Percentiles rank a stretch among this genome's conserved stretches.
phyloP scores from a whole-genome alignment of 2,797 vertebrate species.

The Ceryle rudis region DNA sequence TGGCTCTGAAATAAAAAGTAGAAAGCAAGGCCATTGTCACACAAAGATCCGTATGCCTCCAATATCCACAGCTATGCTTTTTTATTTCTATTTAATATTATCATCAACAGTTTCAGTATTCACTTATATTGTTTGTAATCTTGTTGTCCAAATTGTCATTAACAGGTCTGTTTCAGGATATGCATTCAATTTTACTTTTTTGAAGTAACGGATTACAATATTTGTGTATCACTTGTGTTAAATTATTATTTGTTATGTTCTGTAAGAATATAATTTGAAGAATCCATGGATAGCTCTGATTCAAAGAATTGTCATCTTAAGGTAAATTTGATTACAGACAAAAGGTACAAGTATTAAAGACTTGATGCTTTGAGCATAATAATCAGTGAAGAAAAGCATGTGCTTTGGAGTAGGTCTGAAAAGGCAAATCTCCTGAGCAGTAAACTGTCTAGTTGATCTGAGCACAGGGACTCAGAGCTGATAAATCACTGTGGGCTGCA shows the following conservation, averaged over 20 bases:
- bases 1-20: not conserved
- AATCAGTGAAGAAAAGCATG: not conserved
- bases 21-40: not conserved
- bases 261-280: not conserved
- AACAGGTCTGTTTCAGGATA: not conserved
- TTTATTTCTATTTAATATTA: not conserved
- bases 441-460: not conserved
- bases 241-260: not conserved
- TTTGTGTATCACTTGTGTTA: not conserved
- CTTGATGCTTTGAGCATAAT: not conserved
- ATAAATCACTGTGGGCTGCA: not conserved
- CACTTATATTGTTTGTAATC: not conserved
- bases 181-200: not conserved
- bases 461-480: not conserved
- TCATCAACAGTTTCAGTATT: not conserved
- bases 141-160: not conserved
- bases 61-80: not conserved
- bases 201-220: not conserved
- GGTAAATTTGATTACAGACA: not conserved
- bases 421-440: not conserved
- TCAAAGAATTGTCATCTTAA: not conserved
- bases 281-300: not conserved
- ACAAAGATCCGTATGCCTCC: not conserved
- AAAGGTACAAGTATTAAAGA: not conserved
- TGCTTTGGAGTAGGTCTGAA: not conserved